Evolutionary conservation across 1,140 invertebrate genomes (phyloP), one percentile per base, ranked within the genome.

Genomic region (Whitmania pigra): DNA sequence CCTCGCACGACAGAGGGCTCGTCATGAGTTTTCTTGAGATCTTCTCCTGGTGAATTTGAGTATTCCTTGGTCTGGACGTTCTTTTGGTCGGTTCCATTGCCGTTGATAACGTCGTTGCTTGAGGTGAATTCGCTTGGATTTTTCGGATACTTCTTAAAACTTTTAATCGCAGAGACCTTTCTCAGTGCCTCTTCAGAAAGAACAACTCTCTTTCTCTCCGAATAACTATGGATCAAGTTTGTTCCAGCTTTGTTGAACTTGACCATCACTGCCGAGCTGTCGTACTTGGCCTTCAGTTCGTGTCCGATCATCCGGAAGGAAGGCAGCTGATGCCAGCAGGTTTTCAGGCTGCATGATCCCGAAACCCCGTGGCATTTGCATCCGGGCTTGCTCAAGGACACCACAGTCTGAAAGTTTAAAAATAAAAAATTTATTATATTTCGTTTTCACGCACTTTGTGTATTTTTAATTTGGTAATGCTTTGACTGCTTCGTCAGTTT

Each of bases 291-390:
- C 75, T 90, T 88, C 6, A 97, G 83, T 78, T 89, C 88, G 78
- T 94, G 89, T 72, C 93, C 93, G 57, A 95, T 89, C 82, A 93
- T 89, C 76, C 90, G 84, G 82, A 96, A 94, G 13, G 88, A 86
- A 22, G 91, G 88, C 67, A 96, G 84, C 78, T 93, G 90, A 77
- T 94, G 90, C 7, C 94, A 97, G 81, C 94, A 97, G 5, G 93
- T 97, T 80, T 90, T 89, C 82, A 96, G 86, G 9, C 91, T 92
- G 79, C 94, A 97, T 67, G 92, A 93, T 2, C 94, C 94, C 55
- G 92, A 94, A 53, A 97, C 91, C 6, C 94, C 94, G 81, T 97
- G 94, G 80, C 94, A 97, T 83, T 94, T 95, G 85, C 93, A 96
- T 3, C 89, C 91, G 9, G 94, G 89, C 76, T 88, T 87, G 1